Base-by-base conservation (phyloP, 1,140 invertebrate genomes). In the Melitaea cinxia region DNA sequence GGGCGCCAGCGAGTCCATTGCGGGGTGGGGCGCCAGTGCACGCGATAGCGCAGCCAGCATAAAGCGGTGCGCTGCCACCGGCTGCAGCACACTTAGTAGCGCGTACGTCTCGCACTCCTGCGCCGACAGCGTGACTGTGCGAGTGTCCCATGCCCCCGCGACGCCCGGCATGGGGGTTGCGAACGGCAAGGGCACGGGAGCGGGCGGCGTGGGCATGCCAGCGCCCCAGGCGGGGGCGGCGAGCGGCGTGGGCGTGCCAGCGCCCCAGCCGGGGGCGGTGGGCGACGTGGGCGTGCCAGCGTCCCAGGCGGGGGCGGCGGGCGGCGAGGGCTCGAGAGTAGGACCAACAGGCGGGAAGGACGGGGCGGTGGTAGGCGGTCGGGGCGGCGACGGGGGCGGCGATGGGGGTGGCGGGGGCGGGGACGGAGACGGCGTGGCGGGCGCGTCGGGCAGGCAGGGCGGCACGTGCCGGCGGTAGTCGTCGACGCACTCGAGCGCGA, bases 391-490 rank as follows among this genome's bases (percentile, higher is more conserved):
- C 12, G 35, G 9, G 9, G 28, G 26, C 39, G 17, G 10, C 1
- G 53, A 4, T 28, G 62, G 12, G 14, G 35, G 9, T n/a, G 33
- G 1, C 33, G 42, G 12, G 59, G 28, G 35, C 39, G 52, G 4
- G 23, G 33, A 9, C 9, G 33, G 21, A 6, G 19, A 33, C 35
- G 33, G 17, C 28, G 24, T 42, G 10, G 19, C 15, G 33, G 65
- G 33, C 30, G 50, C 56, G 39, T 52, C 30, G 12, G 68, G 65
- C 50, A 68, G 69, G 15, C 42, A 37, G 54, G 56, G 57, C 54
- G 75, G 79, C 71, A 85, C 81, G 78, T 82, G 77, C 4, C 59
- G 45, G 30, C 78, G 76, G 81, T 75, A 83, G 24, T 76, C 78
- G 24, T 78, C 77, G 19, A 85, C 78, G 78, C 47, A 85, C 39